phyloP scores from a whole-genome alignment of 2,888 invertebrate species.

The Leptopilina drosophilae region DNA sequence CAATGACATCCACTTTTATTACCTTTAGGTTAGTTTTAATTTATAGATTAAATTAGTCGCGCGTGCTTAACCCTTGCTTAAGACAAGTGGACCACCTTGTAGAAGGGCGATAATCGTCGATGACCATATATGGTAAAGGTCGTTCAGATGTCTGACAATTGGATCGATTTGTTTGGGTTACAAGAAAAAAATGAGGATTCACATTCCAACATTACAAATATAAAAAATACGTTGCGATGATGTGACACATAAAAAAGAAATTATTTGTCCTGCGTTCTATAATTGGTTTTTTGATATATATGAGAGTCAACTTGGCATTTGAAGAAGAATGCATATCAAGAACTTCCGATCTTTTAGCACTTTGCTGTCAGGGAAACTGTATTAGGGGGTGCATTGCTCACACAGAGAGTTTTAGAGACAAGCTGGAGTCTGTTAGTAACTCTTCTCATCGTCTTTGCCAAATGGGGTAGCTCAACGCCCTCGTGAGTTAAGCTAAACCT shows the following conservation, averaged over 20 bases:
- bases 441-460: conserved; percentile 51
- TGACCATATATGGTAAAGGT: too few species aligned
- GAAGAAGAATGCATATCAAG: conserved; percentile 26
- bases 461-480: conserved; percentile 46
- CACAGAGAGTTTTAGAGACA: conserved; percentile 54
- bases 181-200: too few species aligned
- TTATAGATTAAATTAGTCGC: too few species aligned
- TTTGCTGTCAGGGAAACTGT: conserved; percentile 55
- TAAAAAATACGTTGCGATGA: too few species aligned
- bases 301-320: conserved; percentile 33
- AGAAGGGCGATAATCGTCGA: too few species aligned
- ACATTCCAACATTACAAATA: too few species aligned
- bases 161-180: too few species aligned
- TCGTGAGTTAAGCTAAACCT: neutral
- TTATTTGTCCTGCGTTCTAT: neutral
- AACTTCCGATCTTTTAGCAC: conserved; percentile 20
- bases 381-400: conserved; percentile 54
- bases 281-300: neutral
- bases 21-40: too few species aligned
- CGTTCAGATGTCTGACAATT: too few species aligned
- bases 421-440: conserved; percentile 52
- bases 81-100: too few species aligned
- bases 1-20: too few species aligned
- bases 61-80: too few species aligned
- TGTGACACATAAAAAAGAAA: neutral